Evolutionary conservation across 2,888 invertebrate species (phyloP).

Genomic region (Ormyrus rosae): DNA sequence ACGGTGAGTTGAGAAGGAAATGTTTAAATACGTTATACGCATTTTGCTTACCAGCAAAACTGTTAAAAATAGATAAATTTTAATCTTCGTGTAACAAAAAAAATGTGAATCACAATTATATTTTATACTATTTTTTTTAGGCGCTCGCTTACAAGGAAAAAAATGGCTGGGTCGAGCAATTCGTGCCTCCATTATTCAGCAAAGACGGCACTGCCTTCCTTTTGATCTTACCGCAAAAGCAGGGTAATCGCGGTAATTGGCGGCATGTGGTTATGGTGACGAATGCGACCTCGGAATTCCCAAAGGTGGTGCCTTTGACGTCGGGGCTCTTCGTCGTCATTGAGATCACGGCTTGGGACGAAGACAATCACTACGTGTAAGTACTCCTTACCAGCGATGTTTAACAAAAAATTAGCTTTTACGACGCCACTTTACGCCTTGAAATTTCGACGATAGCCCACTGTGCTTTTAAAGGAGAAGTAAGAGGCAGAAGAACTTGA

Average conservation of each 20-base stretch:
- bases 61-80: too few species aligned
- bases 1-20: constrained; percentile 63
- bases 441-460: too few species aligned
- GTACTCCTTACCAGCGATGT: constrained; percentile 64
- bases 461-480: too few species aligned
- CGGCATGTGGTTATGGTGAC: constrained; percentile 82
- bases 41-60: too few species aligned
- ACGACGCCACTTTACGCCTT: too few species aligned
- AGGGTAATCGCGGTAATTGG: constrained; percentile 79
- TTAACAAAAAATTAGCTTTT: too few species aligned
- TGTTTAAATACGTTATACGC: too few species aligned
- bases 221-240: constrained; percentile 84
- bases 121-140: constrained; percentile 58
- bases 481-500: neutral
- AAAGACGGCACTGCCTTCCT: constrained; percentile 83
- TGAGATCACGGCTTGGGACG: constrained; percentile 86
- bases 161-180: constrained; percentile 88
- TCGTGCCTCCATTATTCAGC: constrained; percentile 84
- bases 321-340: constrained; percentile 83
- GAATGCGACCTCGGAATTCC: constrained; percentile 66
- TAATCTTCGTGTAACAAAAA: too few species aligned
- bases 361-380: constrained; percentile 82
- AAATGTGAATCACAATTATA: too few species aligned
- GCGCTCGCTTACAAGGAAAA: constrained; percentile 71
- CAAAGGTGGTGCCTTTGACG: constrained; percentile 78